Evolutionary conservation across 2,888 invertebrate species (phyloP).

Genomic region (Salticus scenicus): DNA sequence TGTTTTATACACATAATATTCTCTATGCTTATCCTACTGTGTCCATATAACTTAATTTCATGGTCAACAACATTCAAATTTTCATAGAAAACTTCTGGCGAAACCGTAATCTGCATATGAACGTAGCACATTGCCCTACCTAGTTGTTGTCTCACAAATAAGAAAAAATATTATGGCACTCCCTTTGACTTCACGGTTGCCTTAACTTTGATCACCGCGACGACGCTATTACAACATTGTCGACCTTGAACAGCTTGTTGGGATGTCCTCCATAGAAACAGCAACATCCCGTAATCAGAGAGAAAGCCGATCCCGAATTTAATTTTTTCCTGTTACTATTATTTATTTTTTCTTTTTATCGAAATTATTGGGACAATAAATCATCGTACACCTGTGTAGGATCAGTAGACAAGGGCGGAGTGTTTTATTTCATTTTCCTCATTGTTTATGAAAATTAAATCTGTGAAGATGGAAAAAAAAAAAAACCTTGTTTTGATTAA

Average conservation of each 20-base stretch:
- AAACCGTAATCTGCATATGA: neutral
- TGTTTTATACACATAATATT: no score
- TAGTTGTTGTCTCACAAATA: neutral
- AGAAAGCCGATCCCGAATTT: constrained; percentile 30
- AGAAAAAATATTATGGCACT: constrained; percentile 25
- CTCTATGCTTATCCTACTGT: neutral
- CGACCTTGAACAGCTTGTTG: neutral
- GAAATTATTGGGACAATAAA: constrained; percentile 11
- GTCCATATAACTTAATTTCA: neutral
- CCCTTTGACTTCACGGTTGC: constrained; percentile 53
- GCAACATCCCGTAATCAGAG: constrained; percentile 31
- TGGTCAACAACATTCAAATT: neutral
- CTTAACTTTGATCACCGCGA: constrained; percentile 22
- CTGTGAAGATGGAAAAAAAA: neutral
- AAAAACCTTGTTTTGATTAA: neutral
- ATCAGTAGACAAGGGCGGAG: neutral
- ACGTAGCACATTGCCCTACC: neutral
- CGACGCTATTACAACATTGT: no score
- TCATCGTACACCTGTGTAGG: constrained; percentile 11
- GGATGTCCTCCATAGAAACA: constrained; percentile 20
- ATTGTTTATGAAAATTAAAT: constrained; percentile 15
- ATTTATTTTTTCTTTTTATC: neutral
- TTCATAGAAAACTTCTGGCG: neutral
- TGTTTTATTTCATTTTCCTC: constrained; percentile 11
- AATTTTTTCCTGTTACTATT: neutral